Base-by-base conservation (phyloP, 2,888 invertebrate species). In the Cephalotes varians region DNA sequence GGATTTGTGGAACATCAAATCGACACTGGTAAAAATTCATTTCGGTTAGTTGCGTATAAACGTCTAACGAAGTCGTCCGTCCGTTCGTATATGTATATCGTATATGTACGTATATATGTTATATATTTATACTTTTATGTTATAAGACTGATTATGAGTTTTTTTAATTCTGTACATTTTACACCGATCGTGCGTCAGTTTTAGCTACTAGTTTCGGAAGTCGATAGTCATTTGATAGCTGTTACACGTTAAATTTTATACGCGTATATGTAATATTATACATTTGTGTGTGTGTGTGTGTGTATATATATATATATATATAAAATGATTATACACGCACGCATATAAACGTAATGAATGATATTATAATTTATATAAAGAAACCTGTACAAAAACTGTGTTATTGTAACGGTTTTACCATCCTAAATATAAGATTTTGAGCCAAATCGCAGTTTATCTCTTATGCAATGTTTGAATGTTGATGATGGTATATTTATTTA, bases 101-200 rank as follows among this genome's bases (percentile, higher is more conserved):
- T 40, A 40, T 40, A 40, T 40, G 40, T 21, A 34, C 3, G 34
- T 40, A 51, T 51, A 51, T 54, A 31, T 77, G 51, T 65, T 77
- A 25, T 65, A 51, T 49, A 76, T 77, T 40, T 77, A 31, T 77
- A 67, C 25, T 76, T 76, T 64, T 76, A 62, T 12, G 74, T 77
- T 77, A 44, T 67, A 77, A 67, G 69, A 77, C 77, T 77, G 77
- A 77, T 28, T 54, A 65, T 74, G n/a, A 51, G 65, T 76, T 76
- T 28, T 40, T 54, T 67, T 15, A 54, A 77, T 54, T 67, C 31
- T 77, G 31, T 54, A 77, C 51, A 40, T 62, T 77, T 65, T 67
- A 77, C 77, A 67, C 21, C 40, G 31, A 65, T 76, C 25, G 21
- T 44, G 5, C 37, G 15, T 77, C 51, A 67, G 10, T 28, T 67